Base-by-base conservation (phyloP, 2,113 vertebrate genomes). In the Zosterops japonicus region DNA sequence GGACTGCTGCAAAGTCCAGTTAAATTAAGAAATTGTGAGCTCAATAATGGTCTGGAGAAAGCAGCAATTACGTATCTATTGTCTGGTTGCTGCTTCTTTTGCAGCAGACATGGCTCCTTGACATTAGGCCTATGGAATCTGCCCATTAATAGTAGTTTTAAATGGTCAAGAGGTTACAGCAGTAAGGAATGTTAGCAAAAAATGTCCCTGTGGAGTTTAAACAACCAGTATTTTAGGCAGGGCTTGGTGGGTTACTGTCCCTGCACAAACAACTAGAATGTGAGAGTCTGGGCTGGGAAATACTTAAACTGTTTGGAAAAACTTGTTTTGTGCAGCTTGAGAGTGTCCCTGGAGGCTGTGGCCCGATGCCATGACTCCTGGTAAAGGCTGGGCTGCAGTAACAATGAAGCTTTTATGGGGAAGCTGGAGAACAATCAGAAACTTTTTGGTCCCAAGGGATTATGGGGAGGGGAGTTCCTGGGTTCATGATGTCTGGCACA, bases 331-430 rank as follows among this genome's bases (percentile, higher is more conserved):
- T 88, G 94, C 90, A 93, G 95, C 95, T 97, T 96, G 95, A 94
- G 93, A 95, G 87, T 83, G 90, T 97, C 95, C 95, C 96, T 89
- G 93, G 96, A 94, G 96, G 96, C 96, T 94, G 94, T 96, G 96
- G 97, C 94, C 93, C 95, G 28, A 61, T 95, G 95, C 92, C 95
- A 95, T 93, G 93, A 82, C 91, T 96, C 93, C 94, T 96, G 96
- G 96, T 96, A 86, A 96, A 96, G 87, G 91, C 94, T 95, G 96
- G 92, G 95, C 96, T 96, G 90, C 95, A 93, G 84, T 86, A 97
- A 97, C 96, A 97, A 97, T 96, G 94, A 94, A 76, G 89, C 96
- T 95, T 96, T 95, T 97, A 96, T 97, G 95, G 95, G 93, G 94
- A 96, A 95, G 93, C 95, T 96, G 93, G 92, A 96, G 93, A 89